These are phyloP conservation scores for Syndactyla subalaris DNA, from an alignment of 2,797 vertebrate genomes.

Conservation along the genomic window DNA sequence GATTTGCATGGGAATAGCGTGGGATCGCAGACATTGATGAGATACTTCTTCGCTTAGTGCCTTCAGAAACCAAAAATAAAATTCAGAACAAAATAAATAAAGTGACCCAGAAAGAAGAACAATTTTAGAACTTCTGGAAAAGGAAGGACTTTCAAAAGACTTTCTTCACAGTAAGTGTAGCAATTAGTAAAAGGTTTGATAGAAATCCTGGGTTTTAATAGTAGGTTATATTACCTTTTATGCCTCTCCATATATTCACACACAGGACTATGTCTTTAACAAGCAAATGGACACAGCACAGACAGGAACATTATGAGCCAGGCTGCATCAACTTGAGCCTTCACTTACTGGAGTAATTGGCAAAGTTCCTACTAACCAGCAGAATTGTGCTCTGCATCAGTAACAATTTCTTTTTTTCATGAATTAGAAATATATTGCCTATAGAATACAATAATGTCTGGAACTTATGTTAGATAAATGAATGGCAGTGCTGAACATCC, in stretches of 20 bases:
- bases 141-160: background rate
- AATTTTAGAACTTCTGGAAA: background rate
- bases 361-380: background rate
- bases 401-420: background rate
- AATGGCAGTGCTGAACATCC: background rate
- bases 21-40: background rate
- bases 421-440: background rate
- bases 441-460: background rate
- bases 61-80: constrained; percentile 41
- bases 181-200: background rate
- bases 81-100: constrained; percentile 16
- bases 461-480: background rate
- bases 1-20: constrained; percentile 39
- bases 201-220: background rate
- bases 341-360: background rate
- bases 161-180: background rate
- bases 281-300: background rate
- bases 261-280: background rate
- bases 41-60: background rate
- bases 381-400: background rate
- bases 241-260: background rate
- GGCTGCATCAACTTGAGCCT: background rate
- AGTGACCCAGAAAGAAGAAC: background rate
- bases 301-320: background rate
- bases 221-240: background rate